phyloP scores from a whole-genome alignment of 2,888 invertebrate species.

The Apotomis turbidana region DNA sequence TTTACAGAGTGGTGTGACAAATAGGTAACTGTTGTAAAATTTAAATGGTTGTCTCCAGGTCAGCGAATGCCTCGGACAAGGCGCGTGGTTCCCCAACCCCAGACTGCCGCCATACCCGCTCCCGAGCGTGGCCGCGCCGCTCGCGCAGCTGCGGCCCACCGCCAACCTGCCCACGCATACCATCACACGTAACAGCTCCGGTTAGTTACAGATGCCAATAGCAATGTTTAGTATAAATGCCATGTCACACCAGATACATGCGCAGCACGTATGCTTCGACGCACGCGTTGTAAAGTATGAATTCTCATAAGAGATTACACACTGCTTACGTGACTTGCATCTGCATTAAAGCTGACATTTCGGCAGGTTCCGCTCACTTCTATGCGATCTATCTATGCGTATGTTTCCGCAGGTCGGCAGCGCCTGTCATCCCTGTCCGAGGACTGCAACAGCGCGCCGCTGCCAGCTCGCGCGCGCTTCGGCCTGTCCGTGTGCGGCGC shows the following conservation, averaged over 20 bases:
- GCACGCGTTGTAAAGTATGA: too few relatives aligned
- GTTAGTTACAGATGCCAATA: conserved; percentile 55
- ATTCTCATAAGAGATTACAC: too few relatives aligned
- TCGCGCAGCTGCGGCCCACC: conserved; percentile 93
- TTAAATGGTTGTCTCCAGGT: conserved; percentile 51
- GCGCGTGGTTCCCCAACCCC: conserved; percentile 92
- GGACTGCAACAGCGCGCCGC: conserved; percentile 86
- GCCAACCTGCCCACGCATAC: conserved; percentile 78
- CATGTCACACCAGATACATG: too few relatives aligned
- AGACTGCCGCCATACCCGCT: conserved; percentile 95
- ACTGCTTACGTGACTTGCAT: too few relatives aligned
- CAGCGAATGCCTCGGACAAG: conserved; percentile 62
- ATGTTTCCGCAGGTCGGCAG: conserved; percentile 81
- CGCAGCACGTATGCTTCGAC: too few relatives aligned
- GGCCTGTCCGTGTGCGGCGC: conserved; percentile 59
- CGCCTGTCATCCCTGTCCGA: conserved; percentile 89
- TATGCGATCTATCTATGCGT: too few relatives aligned
- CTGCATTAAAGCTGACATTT: too few relatives aligned
- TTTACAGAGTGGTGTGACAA: too few relatives aligned
- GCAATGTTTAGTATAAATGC: too few relatives aligned
- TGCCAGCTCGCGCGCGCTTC: conserved; percentile 89
- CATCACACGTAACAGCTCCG: conserved; percentile 78
- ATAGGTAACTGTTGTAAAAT: neutral
- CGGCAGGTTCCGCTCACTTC: too few relatives aligned
- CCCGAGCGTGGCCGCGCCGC: conserved; percentile 90